Evolutionary conservation across 2,113 vertebrate genomes (phyloP).

Genomic region (Oreotragus oreotragus): DNA sequence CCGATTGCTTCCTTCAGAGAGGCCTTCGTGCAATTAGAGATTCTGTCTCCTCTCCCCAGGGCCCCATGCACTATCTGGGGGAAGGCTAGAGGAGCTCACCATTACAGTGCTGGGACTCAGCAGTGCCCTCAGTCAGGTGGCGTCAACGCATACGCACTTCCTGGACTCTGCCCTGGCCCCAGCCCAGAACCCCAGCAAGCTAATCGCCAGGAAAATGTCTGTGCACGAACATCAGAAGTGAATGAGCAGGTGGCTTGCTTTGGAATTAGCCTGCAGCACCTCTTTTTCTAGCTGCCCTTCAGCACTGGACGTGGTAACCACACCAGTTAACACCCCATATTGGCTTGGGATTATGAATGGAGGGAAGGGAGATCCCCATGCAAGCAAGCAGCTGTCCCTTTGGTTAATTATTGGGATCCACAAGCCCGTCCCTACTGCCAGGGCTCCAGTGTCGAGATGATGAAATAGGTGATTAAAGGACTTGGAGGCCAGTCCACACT

Average conservation of each 20-base stretch:
- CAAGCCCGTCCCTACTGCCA: slow-evolving; percentile 66
- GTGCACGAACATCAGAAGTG: not conserved
- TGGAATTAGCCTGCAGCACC: not conserved
- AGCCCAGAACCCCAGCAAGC: slow-evolving; percentile 12
- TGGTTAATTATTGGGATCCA: slow-evolving; percentile 71
- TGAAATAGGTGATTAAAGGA: slow-evolving; percentile 77
- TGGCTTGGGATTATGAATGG: slow-evolving; percentile 58
- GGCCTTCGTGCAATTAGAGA: not conserved
- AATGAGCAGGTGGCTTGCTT: slow-evolving; percentile 3
- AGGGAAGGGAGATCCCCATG: slow-evolving; percentile 66
- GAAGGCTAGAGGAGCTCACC: not conserved
- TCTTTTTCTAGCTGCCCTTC: slow-evolving; percentile 26
- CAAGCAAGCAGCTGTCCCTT: slow-evolving; percentile 68
- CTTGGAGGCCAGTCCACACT: slow-evolving; percentile 75
- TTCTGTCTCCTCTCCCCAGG: not conserved
- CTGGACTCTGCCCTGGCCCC: not conserved
- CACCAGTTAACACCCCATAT: slow-evolving; percentile 60
- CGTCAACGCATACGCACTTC: not conserved
- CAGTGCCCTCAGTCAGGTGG: not conserved
- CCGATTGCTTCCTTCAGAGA: not conserved
- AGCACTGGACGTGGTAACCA: not conserved
- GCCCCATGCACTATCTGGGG: not conserved
- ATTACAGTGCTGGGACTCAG: not conserved
- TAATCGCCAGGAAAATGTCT: slow-evolving; percentile 33
- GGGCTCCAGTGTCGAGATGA: slow-evolving; percentile 72